These are phyloP conservation scores for Pipistrellus kuhlii DNA, from an alignment of 2,797 vertebrate species.

Conservation along the genomic window DNA sequence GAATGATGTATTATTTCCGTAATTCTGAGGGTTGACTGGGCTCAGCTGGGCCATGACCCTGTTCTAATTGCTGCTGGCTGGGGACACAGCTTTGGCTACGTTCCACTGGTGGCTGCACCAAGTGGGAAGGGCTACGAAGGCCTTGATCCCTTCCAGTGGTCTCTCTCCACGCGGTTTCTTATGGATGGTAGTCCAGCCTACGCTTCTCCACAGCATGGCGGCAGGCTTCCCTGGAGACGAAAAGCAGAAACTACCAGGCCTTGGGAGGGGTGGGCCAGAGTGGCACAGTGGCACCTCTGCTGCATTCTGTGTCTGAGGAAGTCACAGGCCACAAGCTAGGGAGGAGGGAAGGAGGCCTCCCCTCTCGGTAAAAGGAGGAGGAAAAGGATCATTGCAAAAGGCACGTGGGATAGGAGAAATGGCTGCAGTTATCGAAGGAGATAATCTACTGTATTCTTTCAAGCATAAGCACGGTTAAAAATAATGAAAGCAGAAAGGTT, in stretches of 20 bases:
- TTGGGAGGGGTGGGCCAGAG: neutral
- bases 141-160: neutral
- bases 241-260: neutral
- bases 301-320: neutral
- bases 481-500: constrained; percentile 10
- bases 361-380: neutral
- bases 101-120: neutral
- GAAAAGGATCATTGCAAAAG: neutral
- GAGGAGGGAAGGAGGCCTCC: neutral
- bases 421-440: neutral
- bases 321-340: neutral
- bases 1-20: neutral
- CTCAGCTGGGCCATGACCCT: neutral
- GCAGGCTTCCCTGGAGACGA: neutral
- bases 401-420: neutral
- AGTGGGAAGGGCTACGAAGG: neutral
- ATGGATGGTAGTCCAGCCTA: neutral
- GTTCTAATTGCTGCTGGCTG: neutral
- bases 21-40: neutral
- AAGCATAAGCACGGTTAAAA: neutral
- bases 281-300: neutral
- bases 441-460: neutral
- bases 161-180: neutral
- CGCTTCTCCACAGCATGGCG: neutral
- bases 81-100: neutral